phyloP scores from a whole-genome alignment of 2,113 vertebrate genomes.

The Burhinus oedicnemus region DNA sequence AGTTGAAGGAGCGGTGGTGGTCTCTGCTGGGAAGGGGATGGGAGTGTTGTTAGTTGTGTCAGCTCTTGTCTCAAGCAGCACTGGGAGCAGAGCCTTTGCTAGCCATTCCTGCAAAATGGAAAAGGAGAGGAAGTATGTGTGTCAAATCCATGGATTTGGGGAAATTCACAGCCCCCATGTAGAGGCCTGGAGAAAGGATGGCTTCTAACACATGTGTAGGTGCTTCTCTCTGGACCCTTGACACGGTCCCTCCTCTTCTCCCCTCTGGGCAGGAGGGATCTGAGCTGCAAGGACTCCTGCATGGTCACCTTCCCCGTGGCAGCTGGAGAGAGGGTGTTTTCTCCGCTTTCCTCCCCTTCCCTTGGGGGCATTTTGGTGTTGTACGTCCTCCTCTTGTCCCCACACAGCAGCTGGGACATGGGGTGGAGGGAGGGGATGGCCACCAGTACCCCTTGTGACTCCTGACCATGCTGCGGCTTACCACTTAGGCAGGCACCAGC shows the following conservation, averaged over 20 bases:
- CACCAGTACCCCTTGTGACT: rapidly evolving
- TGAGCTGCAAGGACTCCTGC: neutral
- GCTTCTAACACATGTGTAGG: neutral
- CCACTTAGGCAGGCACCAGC: neutral
- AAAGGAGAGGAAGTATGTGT: neutral
- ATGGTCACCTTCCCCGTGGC: neutral
- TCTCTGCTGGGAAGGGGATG: neutral
- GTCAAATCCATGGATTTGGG: neutral
- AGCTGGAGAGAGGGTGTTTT: neutral
- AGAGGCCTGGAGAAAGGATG: neutral
- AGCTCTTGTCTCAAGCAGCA: neutral
- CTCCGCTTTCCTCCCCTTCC: neutral
- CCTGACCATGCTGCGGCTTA: rapidly evolving
- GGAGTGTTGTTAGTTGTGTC: neutral
- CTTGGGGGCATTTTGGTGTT: neutral
- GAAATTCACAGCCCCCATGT: neutral
- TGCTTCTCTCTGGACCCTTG: neutral
- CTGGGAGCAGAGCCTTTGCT: neutral
- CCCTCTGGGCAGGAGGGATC: neutral
- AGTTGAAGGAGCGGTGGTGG: neutral
- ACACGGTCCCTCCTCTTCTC: neutral
- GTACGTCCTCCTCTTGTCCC: neutral
- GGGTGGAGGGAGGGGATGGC: neutral
- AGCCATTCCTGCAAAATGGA: neutral
- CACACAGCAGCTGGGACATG: rapidly evolving